These are phyloP conservation scores for Cyrtodaria siliqua DNA, from an alignment of 2,888 invertebrate species.

Conservation along the genomic window DNA sequence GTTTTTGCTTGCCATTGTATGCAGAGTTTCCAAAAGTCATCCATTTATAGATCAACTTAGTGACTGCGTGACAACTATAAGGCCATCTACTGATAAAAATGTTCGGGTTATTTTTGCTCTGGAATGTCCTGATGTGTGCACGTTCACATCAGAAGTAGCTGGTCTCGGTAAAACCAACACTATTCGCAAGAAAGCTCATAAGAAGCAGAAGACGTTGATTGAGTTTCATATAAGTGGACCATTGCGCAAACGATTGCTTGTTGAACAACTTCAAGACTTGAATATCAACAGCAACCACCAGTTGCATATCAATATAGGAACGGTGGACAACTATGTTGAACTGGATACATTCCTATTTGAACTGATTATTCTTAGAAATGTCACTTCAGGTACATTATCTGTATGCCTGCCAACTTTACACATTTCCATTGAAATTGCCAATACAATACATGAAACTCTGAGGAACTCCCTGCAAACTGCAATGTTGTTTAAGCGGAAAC, in stretches of 20 bases:
- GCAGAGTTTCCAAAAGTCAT: conserved; percentile 45
- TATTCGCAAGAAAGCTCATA: conserved; percentile 29
- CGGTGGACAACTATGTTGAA: conserved; percentile 22
- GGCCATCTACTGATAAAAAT: conserved; percentile 13
- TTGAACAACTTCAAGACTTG: conserved; percentile 30
- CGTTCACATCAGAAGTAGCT: conserved; percentile 54
- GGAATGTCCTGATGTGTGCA: conserved; percentile 31
- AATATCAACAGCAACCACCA: conserved; percentile 19
- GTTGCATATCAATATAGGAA: conserved; percentile 61
- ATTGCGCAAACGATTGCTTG: conserved; percentile 21
- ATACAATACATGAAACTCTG: conserved; percentile 48
- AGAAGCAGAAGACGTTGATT: background rate
- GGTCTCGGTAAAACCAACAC: conserved; percentile 60
- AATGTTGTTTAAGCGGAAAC: conserved; percentile 33
- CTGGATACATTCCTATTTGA: conserved; percentile 62
- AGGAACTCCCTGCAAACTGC: conserved; percentile 47
- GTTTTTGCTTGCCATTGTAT: conserved; percentile 47
- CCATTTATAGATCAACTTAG: conserved; percentile 50
- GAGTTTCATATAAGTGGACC: conserved; percentile 62
- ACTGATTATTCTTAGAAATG: conserved; percentile 39
- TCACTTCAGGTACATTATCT: conserved; percentile 22
- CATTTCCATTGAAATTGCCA: conserved; percentile 61
- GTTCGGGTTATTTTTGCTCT: conserved; percentile 10
- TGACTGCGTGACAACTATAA: conserved; percentile 16
- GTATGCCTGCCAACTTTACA: conserved; percentile 27